phyloP scores from a whole-genome alignment of 2,113 vertebrate genomes.

The Origma solitaria region DNA sequence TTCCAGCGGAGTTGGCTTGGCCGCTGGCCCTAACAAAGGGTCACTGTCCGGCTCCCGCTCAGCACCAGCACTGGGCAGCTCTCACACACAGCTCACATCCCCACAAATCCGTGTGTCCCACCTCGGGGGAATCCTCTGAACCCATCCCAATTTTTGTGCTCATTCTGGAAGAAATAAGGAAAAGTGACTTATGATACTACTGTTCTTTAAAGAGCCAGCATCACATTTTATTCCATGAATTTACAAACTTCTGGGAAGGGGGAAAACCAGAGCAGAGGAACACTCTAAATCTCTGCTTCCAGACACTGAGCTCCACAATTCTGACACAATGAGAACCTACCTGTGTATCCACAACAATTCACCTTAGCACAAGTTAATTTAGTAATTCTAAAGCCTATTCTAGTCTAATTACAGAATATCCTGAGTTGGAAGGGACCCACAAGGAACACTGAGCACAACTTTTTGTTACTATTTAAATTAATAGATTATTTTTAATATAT shows the following conservation, averaged over 20 bases:
- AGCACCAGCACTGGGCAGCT: background rate
- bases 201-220: background rate
- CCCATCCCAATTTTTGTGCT: rapidly evolving
- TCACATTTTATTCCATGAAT: background rate
- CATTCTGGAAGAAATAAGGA: background rate
- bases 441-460: background rate
- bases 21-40: constrained; percentile 35
- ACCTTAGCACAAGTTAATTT: background rate
- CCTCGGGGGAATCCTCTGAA: background rate
- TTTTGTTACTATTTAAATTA: background rate
- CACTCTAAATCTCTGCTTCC: background rate
- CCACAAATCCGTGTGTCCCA: rapidly evolving
- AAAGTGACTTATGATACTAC: rapidly evolving
- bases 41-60: background rate
- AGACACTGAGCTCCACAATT: background rate
- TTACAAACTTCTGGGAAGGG: rapidly evolving
- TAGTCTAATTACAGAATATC: background rate
- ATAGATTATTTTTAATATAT: background rate
- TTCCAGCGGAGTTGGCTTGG: background rate
- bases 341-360: too few species aligned
- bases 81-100: rapidly evolving
- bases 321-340: rapidly evolving
- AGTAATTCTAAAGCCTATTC: background rate
- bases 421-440: background rate
- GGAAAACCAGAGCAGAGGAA: background rate